Evolutionary conservation across 2,888 invertebrate species (phyloP).

Genomic region (Sclerodermus sp.): DNA sequence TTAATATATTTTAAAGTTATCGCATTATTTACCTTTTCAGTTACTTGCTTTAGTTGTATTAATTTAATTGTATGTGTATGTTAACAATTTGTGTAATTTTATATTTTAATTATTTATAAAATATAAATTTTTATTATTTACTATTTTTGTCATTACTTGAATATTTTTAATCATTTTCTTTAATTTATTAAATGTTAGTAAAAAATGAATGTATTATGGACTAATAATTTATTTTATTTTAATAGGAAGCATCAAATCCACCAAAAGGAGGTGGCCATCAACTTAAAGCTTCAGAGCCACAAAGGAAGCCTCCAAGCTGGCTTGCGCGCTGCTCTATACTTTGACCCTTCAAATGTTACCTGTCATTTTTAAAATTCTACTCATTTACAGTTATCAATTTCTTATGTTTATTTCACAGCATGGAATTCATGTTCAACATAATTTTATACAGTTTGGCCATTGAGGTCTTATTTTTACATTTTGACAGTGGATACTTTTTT

Average conservation of each 20-base stretch:
- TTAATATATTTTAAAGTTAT: too few relatives aligned
- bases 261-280: conserved; percentile 80
- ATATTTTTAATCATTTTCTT: background rate
- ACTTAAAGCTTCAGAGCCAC: conserved; percentile 75
- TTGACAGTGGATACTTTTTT: conserved; percentile 37
- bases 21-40: too few relatives aligned
- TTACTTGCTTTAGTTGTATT: too few relatives aligned
- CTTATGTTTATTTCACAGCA: conserved; percentile 47
- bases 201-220: too few relatives aligned
- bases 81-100: background rate
- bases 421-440: conserved; percentile 43
- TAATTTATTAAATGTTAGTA: too few relatives aligned
- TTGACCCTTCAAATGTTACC: conserved; percentile 66
- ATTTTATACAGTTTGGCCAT: conserved; percentile 5
- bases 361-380: conserved; percentile 37
- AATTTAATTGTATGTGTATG: background rate
- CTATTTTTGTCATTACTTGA: conserved; percentile 6
- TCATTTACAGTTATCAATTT: conserved; percentile 43
- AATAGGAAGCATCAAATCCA: conserved; percentile 87
- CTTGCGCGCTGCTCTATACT: conserved; percentile 84
- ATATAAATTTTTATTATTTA: background rate
- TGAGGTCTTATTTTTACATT: conserved; percentile 42
- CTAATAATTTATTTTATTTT: background rate
- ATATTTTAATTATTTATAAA: background rate
- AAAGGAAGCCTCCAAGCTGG: conserved; percentile 83